A percentile compares a stretch with the other conserved stretches of the same genome.
phyloP scores from a whole-genome alignment of 2,888 invertebrate species.

The Corythucha ciliata region DNA sequence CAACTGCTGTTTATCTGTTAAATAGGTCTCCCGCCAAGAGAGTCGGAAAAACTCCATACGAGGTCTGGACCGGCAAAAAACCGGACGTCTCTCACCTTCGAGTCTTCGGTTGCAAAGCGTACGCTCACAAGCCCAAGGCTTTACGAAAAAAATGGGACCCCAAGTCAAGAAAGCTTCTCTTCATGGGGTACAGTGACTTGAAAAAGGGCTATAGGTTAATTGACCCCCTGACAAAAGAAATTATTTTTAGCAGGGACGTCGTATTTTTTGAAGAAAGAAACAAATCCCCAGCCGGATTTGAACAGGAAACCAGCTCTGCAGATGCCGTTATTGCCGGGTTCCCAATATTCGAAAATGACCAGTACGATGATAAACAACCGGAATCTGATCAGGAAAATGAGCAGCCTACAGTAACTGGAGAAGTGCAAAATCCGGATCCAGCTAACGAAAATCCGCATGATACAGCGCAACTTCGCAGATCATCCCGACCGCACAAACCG shows the following conservation, averaged over 20 bases:
- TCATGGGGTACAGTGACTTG: conserved; percentile 10
- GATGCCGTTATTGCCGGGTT: no score
- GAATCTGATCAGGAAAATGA: no score
- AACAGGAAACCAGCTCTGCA: no score
- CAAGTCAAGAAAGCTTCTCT: neutral
- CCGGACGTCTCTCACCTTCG: conserved; percentile 9
- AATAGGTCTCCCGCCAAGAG: conserved; percentile 15
- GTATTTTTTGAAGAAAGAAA: conserved; percentile 4
- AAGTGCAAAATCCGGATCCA: no score
- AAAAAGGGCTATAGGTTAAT: conserved; percentile 15
- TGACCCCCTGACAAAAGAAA: conserved; percentile 11
- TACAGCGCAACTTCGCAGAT: no score
- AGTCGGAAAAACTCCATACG: conserved; percentile 14
- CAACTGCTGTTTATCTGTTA: conserved; percentile 11
- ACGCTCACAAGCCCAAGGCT: neutral
- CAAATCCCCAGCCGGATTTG: no score
- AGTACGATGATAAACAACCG: no score
- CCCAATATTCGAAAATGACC: no score
- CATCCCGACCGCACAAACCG: neutral
- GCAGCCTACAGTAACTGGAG: no score
- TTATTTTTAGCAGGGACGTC: conserved; percentile 17
- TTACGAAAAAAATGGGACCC: conserved; percentile 14
- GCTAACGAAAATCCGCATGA: no score
- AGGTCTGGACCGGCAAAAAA: conserved; percentile 12
- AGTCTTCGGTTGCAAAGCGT: conserved; percentile 10